Percentiles rank a stretch among this genome's conserved stretches.
phyloP scores from a whole-genome alignment of 2,113 vertebrate genomes.

The Tor tambroides region DNA sequence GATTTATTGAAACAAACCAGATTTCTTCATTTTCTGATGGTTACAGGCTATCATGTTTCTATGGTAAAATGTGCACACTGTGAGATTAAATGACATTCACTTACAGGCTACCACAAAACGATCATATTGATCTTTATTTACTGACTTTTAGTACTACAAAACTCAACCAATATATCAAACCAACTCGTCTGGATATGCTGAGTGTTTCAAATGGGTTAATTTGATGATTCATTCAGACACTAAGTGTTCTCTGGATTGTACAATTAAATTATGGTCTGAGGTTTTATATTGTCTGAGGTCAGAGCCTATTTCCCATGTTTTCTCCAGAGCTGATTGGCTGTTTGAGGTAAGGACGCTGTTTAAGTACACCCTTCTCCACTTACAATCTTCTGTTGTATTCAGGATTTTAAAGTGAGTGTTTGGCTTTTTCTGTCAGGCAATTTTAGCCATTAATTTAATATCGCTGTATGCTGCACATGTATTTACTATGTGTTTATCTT shows the following conservation, averaged over 20 bases:
- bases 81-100: neutral
- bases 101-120: slow-evolving; percentile 3
- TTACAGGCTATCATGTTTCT: neutral
- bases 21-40: neutral
- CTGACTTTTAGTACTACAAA: neutral
- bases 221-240: neutral
- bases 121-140: neutral
- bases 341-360: slow-evolving; percentile 39
- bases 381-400: neutral
- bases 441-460: neutral
- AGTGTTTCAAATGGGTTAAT: neutral
- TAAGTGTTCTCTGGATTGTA: slow-evolving; percentile 34
- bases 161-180: slow-evolving; percentile 3
- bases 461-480: neutral
- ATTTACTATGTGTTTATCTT: slow-evolving; percentile 11
- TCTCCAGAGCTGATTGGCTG: slow-evolving; percentile 65
- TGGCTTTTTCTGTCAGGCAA: neutral
- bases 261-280: neutral
- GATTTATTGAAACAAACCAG: neutral
- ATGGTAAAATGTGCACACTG: neutral
- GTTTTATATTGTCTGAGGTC: slow-evolving; percentile 7
- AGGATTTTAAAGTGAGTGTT: slow-evolving; percentile 17
- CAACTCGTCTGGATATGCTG: slow-evolving; percentile 7
- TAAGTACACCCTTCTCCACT: slow-evolving; percentile 58
- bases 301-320: slow-evolving; percentile 47